Evolutionary conservation across 2,113 vertebrate species (phyloP).

Genomic region (Macrotis lagotis): DNA sequence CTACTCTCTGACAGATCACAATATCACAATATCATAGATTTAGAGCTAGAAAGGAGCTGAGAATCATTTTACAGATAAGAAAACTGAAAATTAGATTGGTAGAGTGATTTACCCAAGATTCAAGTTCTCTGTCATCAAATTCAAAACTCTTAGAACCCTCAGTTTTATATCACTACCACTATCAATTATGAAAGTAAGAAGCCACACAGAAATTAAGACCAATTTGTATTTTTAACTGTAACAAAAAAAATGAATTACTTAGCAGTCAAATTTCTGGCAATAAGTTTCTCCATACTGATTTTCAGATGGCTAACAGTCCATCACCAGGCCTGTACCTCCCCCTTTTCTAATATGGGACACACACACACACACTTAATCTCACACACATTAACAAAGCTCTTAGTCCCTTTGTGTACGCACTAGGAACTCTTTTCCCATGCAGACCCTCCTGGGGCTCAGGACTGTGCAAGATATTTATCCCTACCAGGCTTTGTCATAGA

Average conservation of each 20-base stretch:
- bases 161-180: neutral
- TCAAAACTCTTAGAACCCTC: neutral
- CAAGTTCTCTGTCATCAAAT: no score
- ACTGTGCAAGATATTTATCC: neutral
- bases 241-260: neutral
- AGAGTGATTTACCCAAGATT: no score
- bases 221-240: neutral
- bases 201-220: neutral
- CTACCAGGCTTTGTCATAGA: neutral
- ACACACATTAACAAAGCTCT: neutral
- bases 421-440: neutral
- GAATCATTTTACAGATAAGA: no score
- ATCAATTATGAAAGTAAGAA: neutral
- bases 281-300: neutral
- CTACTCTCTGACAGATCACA: no score
- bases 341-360: neutral
- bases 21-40: no score
- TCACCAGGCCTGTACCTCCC: neutral
- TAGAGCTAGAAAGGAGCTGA: no score
- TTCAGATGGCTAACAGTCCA: neutral
- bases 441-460: neutral
- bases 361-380: neutral
- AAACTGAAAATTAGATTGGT: no score
- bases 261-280: neutral
- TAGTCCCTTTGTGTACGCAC: neutral